phyloP scores from a whole-genome alignment of 2,797 vertebrate species.

The Artibeus lituratus region DNA sequence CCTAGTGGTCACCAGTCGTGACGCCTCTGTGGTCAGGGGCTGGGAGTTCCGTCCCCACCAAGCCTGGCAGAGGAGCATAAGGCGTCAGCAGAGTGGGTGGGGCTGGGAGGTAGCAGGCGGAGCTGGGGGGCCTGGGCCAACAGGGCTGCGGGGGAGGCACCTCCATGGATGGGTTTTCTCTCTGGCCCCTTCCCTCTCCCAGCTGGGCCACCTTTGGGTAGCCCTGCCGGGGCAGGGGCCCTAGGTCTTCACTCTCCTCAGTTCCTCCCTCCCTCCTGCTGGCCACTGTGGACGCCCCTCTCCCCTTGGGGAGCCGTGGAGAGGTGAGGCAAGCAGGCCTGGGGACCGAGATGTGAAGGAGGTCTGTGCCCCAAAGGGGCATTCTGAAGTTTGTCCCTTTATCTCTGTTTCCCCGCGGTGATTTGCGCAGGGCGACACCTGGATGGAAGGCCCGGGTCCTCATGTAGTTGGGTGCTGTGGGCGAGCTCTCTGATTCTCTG shows the following conservation, averaged over 20 bases:
- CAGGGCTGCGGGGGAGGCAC: not conserved
- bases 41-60: not conserved
- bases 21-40: too few relatives aligned
- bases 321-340: not conserved
- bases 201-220: not conserved
- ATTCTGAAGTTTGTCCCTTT: not conserved
- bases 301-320: not conserved
- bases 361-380: not conserved
- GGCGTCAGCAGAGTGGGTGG: too few relatives aligned
- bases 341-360: not conserved
- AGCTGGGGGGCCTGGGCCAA: not conserved
- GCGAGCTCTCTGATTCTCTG: not conserved
- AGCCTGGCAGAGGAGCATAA: not conserved
- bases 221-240: not conserved
- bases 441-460: too few relatives aligned
- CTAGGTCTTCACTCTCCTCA: not conserved
- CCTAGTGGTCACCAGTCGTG: not conserved
- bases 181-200: not conserved
- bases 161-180: not conserved
- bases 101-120: not conserved
- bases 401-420: not conserved
- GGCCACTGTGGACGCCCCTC: not conserved
- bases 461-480: rapidly evolving
- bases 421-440: not conserved
- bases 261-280: rapidly evolving